Percentiles rank a stretch among this genome's conserved stretches.
Evolutionary conservation across 2,113 vertebrate species (phyloP).

Genomic region (Oryctolagus cuniculus): mOryCun1.1 NC_091432.1:25481501-25482000

Average conservation of each 20-base stretch:
- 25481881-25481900: neutral
- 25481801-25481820: neutral
- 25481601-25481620: neutral
- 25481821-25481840: neutral
- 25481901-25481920: neutral
- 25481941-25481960: neutral
- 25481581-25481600: neutral
- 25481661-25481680: rapidly evolving
- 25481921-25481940: neutral
- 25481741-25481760: neutral
- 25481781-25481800: neutral
- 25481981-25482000: neutral
- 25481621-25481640: neutral
- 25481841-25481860: neutral
- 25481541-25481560: neutral
- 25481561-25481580: slow-evolving; percentile 9
- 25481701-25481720: neutral
- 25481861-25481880: neutral
- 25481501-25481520: neutral
- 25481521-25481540: neutral
- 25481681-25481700: neutral
- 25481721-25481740: neutral
- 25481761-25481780: neutral
- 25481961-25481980: neutral
- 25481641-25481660: neutral